These are phyloP conservation scores for Catamblyrhynchus diadema DNA, from an alignment of 2,797 vertebrate species.

Conservation along the genomic window DNA sequence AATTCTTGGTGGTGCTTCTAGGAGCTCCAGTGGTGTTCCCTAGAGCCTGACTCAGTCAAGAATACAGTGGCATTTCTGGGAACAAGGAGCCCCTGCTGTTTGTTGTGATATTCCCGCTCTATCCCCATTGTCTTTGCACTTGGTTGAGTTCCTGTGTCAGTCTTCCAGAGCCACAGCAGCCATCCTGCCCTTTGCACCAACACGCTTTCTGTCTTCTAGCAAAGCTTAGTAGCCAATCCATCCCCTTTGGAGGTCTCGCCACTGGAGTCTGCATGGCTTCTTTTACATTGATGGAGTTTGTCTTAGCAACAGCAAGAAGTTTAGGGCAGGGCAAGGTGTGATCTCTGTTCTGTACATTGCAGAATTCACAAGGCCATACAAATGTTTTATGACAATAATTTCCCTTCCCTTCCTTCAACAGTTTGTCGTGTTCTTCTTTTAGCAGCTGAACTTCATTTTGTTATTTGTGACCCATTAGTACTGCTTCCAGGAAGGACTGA, in stretches of 20 bases:
- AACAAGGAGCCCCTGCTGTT: neutral
- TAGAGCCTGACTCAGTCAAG: neutral
- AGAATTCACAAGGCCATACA: neutral
- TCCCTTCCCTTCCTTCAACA: neutral
- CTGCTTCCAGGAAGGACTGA: neutral
- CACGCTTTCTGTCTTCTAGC: neutral
- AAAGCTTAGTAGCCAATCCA: neutral
- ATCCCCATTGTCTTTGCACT: fast-evolving
- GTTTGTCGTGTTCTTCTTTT: neutral
- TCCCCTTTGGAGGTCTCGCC: neutral
- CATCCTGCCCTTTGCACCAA: neutral
- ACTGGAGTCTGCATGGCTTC: neutral
- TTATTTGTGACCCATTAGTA: neutral
- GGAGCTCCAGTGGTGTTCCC: neutral
- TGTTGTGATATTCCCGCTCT: neutral
- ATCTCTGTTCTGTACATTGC: neutral
- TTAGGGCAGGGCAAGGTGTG: neutral
- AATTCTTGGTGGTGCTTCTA: neutral
- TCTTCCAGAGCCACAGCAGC: neutral
- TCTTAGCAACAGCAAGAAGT: neutral
- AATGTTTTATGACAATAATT: neutral
- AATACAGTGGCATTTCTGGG: neutral
- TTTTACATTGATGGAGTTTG: neutral
- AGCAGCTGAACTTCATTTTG: neutral
- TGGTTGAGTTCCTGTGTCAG: neutral